Evolutionary conservation across 2,113 vertebrate genomes (phyloP).

Genomic region (Bungarus multicinctus): DNA sequence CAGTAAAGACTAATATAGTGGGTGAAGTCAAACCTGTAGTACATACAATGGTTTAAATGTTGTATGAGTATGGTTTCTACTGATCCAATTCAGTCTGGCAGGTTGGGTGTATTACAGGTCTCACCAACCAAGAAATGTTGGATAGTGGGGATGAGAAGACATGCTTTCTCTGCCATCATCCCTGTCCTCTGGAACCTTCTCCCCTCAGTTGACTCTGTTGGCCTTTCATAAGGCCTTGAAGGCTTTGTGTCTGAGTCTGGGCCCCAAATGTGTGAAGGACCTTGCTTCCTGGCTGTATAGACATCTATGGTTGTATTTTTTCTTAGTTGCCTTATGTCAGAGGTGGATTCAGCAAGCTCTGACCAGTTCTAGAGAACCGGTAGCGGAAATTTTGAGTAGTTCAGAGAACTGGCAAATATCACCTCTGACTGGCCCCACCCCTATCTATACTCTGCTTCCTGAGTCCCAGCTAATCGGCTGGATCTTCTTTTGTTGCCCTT

Average conservation of each 20-base stretch:
- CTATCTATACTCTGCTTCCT: too few relatives aligned
- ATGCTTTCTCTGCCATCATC: background rate
- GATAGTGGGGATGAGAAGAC: background rate
- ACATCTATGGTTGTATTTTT: background rate
- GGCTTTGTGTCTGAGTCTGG: background rate
- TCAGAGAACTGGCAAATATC: too few relatives aligned
- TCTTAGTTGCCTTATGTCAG: background rate
- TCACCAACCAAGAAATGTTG: background rate
- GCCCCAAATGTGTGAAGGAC: background rate
- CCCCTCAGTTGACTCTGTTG: background rate
- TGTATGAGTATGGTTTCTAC: background rate
- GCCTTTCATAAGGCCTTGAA: background rate
- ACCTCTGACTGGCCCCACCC: too few relatives aligned
- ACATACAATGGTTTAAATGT: background rate
- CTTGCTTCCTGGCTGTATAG: background rate
- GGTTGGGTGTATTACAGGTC: background rate
- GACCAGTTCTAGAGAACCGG: too few relatives aligned
- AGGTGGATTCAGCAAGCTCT: too few relatives aligned
- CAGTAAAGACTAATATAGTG: background rate
- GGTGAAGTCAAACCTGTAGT: background rate
- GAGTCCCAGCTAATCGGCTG: too few relatives aligned
- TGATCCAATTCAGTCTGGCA: background rate
- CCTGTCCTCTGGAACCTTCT: background rate
- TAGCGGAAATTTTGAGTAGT: too few relatives aligned
- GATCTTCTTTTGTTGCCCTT: too few relatives aligned